A percentile compares a stretch with the other conserved stretches of the same genome.
Conservation (phyloP, 2,113 vertebrate genomes). For the Phrynosoma blainvillii region DNA sequence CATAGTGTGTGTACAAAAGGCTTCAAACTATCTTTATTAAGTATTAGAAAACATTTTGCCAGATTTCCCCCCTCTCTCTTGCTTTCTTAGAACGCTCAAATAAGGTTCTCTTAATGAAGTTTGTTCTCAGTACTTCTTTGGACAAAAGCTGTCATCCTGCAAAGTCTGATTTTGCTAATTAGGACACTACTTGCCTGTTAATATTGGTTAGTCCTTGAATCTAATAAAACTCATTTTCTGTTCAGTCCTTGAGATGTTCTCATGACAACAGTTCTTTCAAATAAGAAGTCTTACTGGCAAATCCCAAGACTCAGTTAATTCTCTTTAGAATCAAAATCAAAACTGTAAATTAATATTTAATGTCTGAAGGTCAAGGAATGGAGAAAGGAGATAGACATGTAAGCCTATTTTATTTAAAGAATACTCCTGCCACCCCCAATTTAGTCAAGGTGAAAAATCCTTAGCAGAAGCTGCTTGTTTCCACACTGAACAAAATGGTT, state of each 20-base stretch:
- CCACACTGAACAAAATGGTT: not conserved
- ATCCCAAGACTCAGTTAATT: conserved; percentile 11
- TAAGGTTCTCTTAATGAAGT: conserved; percentile 57
- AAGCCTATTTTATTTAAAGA: not conserved
- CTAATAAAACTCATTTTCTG: conserved; percentile 41
- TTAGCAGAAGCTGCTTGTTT: not conserved
- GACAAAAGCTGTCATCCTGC: conserved; percentile 36
- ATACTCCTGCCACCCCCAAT: not conserved
- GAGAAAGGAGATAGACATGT: conserved; percentile 17
- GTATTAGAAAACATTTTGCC: conserved; percentile 53
- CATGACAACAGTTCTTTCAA: conserved; percentile 44
- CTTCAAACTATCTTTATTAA: conserved; percentile 19
- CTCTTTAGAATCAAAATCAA: conserved; percentile 26
- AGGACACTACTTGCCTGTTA: conserved; percentile 53
- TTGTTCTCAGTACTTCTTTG: conserved; percentile 43
- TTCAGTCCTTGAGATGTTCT: conserved; percentile 48
- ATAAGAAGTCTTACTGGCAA: conserved; percentile 45
- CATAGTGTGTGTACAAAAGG: conserved; percentile 4
- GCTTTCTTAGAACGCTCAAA: conserved; percentile 37
- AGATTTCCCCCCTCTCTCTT: conserved; percentile 47
- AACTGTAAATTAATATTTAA: conserved; percentile 34
- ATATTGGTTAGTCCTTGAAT: conserved; percentile 60
- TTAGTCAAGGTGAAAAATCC: not conserved
- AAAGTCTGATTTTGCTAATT: conserved; percentile 52
- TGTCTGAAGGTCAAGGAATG: not conserved